Evolutionary conservation across 2,797 vertebrate species (phyloP), one percentile per base, ranked within the genome.

Genomic region (Leuciscus waleckii): DNA sequence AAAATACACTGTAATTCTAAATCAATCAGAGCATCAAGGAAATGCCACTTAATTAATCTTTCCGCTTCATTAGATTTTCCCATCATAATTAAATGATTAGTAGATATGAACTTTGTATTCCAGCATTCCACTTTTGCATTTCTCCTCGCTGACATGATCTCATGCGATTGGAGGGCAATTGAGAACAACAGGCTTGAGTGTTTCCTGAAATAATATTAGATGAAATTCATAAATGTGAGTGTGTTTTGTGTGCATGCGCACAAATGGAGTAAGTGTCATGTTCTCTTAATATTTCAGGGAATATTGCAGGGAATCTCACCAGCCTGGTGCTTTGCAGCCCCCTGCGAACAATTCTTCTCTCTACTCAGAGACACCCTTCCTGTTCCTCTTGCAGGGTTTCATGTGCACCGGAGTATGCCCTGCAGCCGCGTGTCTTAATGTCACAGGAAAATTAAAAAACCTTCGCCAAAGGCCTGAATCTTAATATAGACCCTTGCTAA

Each of bases 361-460:
- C 74, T 84, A 58, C 32, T 19, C 32, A 63, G 39, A 82, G 74
- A 67, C 32, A 80, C 37, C 49, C 49, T 79, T 79, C 76, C 80
- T 51, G 0, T 49, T 74, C 79, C 68, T 87, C 76, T 79, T 41
- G 26, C 81, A 69, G 80, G 71, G 39, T 79, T 88, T 81, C 81
- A 51, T 69, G 35, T 10, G 82, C 84, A 78, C 69, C 29, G 23
- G 92, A 94, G 92, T 93, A 94, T 96, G 94, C 95, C 96, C 95
- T 91, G 93, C 93, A 95, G 96, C 95, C 93, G 95, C 93, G 91
- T 77, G 83, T 94, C 93, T 96, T 96, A 96, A 97, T 97, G 96
- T 97, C 96, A 97, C 92, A 91, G 95, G 93, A 93, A 96, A 97
- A 97, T 96, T 96, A 96, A 94, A 90, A 96, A 94, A 93, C 87